Percentiles rank a stretch among this genome's conserved stretches.
These are phyloP conservation scores for Eriosoma lanigerum DNA, from an alignment of 1,140 invertebrate species.

Conservation along the genomic window DNA sequence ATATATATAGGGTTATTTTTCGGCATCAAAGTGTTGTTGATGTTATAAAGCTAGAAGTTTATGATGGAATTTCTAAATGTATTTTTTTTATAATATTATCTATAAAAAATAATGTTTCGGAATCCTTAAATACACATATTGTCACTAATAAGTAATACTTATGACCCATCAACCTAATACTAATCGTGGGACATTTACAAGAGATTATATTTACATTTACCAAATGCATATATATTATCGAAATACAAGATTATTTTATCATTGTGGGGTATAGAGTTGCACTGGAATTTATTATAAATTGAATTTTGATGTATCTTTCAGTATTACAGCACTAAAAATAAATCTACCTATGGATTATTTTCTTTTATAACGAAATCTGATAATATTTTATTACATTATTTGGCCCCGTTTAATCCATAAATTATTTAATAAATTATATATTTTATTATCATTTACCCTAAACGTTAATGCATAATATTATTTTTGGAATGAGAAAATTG, in stretches of 20 bases:
- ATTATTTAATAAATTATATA: conserved; percentile 8
- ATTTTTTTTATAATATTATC: too few species aligned
- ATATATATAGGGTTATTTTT: too few species aligned
- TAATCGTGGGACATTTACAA: background rate
- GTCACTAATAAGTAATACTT: background rate
- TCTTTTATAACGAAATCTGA: background rate
- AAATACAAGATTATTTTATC: background rate
- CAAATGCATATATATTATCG: background rate
- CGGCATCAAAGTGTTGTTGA: too few species aligned
- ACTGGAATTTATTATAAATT: background rate
- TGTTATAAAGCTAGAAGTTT: too few species aligned
- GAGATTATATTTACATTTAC: background rate
- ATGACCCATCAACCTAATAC: background rate
- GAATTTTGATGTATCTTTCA: background rate
- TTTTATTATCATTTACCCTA: background rate
- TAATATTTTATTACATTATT: background rate
- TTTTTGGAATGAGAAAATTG: background rate
- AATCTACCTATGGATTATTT: background rate
- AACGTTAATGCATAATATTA: background rate
- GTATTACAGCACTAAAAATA: background rate
- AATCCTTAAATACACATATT: background rate
- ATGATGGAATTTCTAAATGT: too few species aligned
- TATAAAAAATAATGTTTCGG: too few species aligned
- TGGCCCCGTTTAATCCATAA: background rate
- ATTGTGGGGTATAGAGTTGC: background rate